These are phyloP conservation scores for Meloidogyne hapla DNA, from an alignment of 1,140 invertebrate species.

Conservation along the genomic window DNA sequence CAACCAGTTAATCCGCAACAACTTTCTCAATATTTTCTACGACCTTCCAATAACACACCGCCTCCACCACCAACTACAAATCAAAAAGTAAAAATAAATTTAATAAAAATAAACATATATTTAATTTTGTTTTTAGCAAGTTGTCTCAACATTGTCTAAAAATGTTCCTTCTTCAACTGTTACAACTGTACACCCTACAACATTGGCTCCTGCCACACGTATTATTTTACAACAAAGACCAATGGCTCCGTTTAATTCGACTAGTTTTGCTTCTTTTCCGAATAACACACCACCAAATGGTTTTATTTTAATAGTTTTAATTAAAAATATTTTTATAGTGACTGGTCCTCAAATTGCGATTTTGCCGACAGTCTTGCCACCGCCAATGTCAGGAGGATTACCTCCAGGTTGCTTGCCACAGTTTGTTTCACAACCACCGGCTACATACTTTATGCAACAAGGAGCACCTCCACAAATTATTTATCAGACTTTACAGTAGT, in stretches of 20 bases:
- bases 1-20: slow-evolving; percentile 23
- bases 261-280: background rate
- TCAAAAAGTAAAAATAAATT: background rate
- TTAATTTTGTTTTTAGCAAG: too few relatives aligned
- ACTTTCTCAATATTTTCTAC: slow-evolving; percentile 19
- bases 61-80: slow-evolving; percentile 5
- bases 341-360: background rate
- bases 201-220: background rate
- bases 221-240: background rate
- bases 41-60: background rate
- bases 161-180: background rate
- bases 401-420: background rate
- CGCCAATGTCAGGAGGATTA: background rate
- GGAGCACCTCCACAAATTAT: slow-evolving; percentile 22
- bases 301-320: background rate
- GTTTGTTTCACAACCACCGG: background rate
- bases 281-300: background rate
- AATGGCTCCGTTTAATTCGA: background rate
- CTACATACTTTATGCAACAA: slow-evolving; percentile 19
- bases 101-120: background rate
- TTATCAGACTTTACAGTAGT: slow-evolving; percentile 33
- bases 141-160: background rate
- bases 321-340: background rate
- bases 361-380: background rate
- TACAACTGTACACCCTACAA: background rate